phyloP scores from a whole-genome alignment of 2,888 invertebrate species.

The Thalpophila matura region DNA sequence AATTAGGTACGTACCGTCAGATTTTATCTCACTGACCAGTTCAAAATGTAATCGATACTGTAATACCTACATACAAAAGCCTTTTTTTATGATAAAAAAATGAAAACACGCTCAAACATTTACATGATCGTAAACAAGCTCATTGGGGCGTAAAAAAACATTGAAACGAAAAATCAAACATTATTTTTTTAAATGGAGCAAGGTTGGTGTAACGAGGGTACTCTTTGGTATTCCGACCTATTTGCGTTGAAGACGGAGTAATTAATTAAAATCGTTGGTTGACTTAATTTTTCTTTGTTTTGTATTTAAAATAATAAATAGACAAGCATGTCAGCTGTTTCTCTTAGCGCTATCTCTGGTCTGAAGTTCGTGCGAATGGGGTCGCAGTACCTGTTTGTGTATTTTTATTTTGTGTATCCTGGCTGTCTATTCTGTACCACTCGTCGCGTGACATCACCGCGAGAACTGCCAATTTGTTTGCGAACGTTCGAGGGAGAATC shows the following conservation, averaged over 20 bases:
- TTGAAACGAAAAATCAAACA: slow-evolving; percentile 35
- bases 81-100: slow-evolving; percentile 29
- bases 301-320: background rate
- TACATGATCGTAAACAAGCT: slow-evolving; percentile 56
- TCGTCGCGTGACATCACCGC: no score
- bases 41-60: background rate
- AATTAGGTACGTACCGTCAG: no score
- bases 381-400: no score
- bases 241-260: slow-evolving; percentile 11
- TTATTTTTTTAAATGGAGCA: slow-evolving; percentile 58
- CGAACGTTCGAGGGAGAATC: no score
- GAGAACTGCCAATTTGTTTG: no score
- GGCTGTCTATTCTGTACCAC: no score
- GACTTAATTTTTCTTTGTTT: background rate
- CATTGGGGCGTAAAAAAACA: slow-evolving; percentile 41
- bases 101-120: slow-evolving; percentile 28
- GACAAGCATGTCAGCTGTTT: no score
- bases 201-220: slow-evolving; percentile 45
- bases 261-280: slow-evolving; percentile 35
- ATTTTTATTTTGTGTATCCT: no score
- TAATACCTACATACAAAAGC: background rate
- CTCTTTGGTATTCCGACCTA: slow-evolving; percentile 36
- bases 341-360: no score
- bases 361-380: no score
- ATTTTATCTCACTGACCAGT: slow-evolving; percentile 4